Evolutionary conservation across 2,113 vertebrate species (phyloP).

Genomic region (Lasiurus borealis): DNA sequence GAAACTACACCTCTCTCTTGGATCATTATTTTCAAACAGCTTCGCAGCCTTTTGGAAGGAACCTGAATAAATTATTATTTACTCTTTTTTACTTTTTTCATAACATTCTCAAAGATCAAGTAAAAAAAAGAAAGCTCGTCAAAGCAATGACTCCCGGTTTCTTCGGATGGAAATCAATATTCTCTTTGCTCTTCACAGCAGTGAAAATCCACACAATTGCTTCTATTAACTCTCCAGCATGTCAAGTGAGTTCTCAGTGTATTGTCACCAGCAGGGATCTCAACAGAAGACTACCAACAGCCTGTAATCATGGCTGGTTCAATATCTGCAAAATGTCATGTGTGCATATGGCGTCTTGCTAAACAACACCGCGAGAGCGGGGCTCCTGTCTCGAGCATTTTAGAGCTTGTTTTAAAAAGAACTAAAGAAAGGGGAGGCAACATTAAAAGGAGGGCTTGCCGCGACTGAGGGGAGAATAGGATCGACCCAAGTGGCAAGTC

Average conservation of each 20-base stretch:
- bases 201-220: constrained; percentile 74
- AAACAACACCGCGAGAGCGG: constrained; percentile 64
- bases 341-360: constrained; percentile 72
- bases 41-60: constrained; percentile 59
- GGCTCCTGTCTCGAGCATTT: constrained; percentile 25
- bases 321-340: constrained; percentile 79
- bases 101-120: constrained; percentile 73
- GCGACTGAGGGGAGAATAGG: constrained; percentile 14
- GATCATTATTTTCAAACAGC: constrained; percentile 64
- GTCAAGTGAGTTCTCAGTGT: constrained; percentile 72
- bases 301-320: constrained; percentile 75
- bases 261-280: constrained; percentile 74
- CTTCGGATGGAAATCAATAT: constrained; percentile 83
- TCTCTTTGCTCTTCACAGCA: constrained; percentile 71
- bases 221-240: constrained; percentile 73
- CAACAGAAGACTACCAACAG: constrained; percentile 69
- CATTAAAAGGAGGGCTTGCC: constrained; percentile 49
- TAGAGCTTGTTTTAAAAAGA: constrained; percentile 66
- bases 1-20: constrained; percentile 58
- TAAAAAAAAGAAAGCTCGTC: constrained; percentile 77
- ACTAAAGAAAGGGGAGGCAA: not conserved
- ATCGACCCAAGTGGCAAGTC: not conserved
- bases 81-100: constrained; percentile 75
- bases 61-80: constrained; percentile 63
- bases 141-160: constrained; percentile 75